A percentile compares a stretch with the other conserved stretches of the same genome.
These are phyloP conservation scores for Buathra laborator DNA, from an alignment of 2,888 invertebrate species.

Conservation along the genomic window DNA sequence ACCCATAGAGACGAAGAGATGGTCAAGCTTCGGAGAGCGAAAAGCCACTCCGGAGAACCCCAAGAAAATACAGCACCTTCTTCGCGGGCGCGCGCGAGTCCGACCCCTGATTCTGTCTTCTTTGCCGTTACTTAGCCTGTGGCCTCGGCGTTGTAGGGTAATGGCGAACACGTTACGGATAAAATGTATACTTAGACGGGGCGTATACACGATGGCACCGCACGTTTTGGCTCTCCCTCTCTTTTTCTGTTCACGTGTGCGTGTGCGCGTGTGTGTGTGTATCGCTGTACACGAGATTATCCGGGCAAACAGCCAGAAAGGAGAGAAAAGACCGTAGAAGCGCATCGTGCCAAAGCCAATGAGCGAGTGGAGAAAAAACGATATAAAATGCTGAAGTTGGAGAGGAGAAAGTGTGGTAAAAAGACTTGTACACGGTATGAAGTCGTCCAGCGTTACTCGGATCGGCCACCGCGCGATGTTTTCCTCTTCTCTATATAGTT, in stretches of 20 bases:
- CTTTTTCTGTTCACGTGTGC: neutral
- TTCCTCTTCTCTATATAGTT: constrained; percentile 18
- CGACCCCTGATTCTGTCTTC: constrained; percentile 37
- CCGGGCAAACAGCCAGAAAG: constrained; percentile 54
- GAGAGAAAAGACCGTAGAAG: constrained; percentile 9
- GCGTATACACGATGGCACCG: constrained; percentile 71
- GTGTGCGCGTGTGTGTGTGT: neutral
- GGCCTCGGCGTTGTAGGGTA: constrained; percentile 83
- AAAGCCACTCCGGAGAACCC: constrained; percentile 31
- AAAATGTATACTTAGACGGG: constrained; percentile 84
- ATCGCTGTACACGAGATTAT: constrained; percentile 42
- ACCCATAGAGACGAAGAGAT: constrained; percentile 18
- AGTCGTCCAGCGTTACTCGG: constrained; percentile 2
- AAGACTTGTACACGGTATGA: neutral
- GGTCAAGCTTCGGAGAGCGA: neutral
- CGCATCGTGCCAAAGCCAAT: constrained; percentile 21
- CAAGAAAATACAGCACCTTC: too few relatives aligned
- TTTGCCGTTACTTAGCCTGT: constrained; percentile 83
- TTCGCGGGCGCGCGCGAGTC: constrained; percentile 19
- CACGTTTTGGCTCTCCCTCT: constrained; percentile 16
- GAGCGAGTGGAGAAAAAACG: constrained; percentile 20
- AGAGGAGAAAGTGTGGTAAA: neutral
- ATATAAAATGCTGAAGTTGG: neutral
- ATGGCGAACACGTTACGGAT: constrained; percentile 85
- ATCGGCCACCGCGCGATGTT: constrained; percentile 41